Evolutionary conservation across 2,113 vertebrate species (phyloP).

Genomic region (Opisthocomus hoazin): DNA sequence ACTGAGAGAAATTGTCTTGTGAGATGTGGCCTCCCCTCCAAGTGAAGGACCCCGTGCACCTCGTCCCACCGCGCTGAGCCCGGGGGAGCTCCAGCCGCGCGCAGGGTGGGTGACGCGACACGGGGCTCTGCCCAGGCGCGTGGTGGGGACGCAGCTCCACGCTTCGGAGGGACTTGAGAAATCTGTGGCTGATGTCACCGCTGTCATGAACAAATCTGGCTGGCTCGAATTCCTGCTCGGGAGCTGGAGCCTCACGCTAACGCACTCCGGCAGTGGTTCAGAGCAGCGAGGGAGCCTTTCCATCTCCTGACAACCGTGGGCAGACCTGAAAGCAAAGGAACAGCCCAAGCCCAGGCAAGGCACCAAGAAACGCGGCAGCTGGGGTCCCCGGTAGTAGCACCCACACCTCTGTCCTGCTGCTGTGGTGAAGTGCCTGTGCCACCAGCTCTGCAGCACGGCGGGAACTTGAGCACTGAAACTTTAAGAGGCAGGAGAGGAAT

Average conservation of each 20-base stretch:
- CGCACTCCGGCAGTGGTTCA: background rate
- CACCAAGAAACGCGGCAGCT: fast-evolving
- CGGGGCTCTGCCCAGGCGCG: background rate
- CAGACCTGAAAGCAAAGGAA: background rate
- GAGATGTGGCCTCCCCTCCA: background rate
- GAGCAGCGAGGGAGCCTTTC: background rate
- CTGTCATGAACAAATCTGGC: background rate
- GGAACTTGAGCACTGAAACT: background rate
- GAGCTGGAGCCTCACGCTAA: background rate
- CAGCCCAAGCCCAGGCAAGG: background rate
- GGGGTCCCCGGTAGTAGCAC: background rate
- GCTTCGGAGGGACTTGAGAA: background rate
- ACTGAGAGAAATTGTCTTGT: background rate
- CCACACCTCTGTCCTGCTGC: background rate
- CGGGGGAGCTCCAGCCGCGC: background rate
- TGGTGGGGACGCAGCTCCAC: background rate
- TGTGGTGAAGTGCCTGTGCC: fast-evolving
- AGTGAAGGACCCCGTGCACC: no score
- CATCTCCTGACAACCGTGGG: background rate
- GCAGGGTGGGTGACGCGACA: background rate
- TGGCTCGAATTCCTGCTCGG: background rate
- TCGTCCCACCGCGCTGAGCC: background rate
- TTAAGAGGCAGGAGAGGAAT: background rate
- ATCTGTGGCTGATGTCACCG: background rate
- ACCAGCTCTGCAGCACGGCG: background rate